A percentile compares a stretch with the other conserved stretches of the same genome.
These are phyloP conservation scores for Thyatira batis DNA, from an alignment of 2,888 invertebrate species.

Conservation along the genomic window DNA sequence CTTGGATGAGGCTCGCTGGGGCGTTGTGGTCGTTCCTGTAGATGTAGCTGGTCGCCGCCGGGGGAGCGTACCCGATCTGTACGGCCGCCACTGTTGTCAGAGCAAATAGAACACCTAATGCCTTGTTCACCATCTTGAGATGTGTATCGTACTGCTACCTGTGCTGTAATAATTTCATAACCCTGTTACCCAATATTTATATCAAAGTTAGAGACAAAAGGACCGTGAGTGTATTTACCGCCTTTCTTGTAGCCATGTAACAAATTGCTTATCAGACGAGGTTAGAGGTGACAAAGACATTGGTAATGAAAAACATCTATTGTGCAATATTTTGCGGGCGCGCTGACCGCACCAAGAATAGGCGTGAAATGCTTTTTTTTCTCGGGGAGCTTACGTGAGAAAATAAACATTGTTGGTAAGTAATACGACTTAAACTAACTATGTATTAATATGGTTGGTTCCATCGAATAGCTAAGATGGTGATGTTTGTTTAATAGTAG, in stretches of 20 bases:
- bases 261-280: constrained; percentile 75
- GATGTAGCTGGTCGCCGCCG: constrained; percentile 80
- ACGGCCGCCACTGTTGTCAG: constrained; percentile 53
- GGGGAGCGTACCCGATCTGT: constrained; percentile 67
- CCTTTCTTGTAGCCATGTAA: constrained; percentile 76
- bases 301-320: constrained; percentile 65
- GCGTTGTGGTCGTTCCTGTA: constrained; percentile 76
- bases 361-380: constrained; percentile 61
- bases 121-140: constrained; percentile 63
- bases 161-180: constrained; percentile 71
- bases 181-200: constrained; percentile 78
- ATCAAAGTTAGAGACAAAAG: constrained; percentile 66
- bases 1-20: constrained; percentile 71
- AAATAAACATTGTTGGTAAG: constrained; percentile 22
- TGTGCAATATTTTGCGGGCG: constrained; percentile 53
- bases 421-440: not conserved
- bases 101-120: constrained; percentile 50
- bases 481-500: too few relatives aligned
- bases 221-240: constrained; percentile 61
- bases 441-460: too few relatives aligned
- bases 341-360: constrained; percentile 51
- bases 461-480: too few relatives aligned
- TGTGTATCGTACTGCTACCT: constrained; percentile 57
- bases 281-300: constrained; percentile 74
- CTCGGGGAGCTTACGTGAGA: constrained; percentile 36